phyloP scores from a whole-genome alignment of 2,797 vertebrate species.

The Oreochromis mossambicus region DNA sequence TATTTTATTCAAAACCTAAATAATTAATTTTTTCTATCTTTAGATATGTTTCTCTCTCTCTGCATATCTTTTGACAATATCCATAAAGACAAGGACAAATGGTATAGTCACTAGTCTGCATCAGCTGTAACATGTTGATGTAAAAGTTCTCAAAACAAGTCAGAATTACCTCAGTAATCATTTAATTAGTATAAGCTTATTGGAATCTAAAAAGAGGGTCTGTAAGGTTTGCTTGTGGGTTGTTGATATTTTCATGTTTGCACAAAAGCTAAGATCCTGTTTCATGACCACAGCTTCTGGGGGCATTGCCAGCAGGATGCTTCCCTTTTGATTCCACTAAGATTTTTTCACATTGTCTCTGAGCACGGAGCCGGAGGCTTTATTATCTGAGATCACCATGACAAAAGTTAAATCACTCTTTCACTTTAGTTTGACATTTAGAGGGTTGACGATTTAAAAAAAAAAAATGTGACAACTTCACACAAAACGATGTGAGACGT shows the following conservation, averaged over 20 bases:
- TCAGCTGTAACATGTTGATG: background rate
- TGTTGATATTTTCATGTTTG: background rate
- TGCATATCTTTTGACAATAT: background rate
- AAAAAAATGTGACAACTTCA: background rate
- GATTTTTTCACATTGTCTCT: background rate
- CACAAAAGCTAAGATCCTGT: background rate
- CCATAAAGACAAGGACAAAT: background rate
- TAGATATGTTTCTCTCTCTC: background rate
- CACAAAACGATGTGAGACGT: background rate
- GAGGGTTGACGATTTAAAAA: fast-evolving
- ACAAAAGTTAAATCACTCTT: conserved; percentile 14
- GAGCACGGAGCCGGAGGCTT: background rate
- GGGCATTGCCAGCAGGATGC: background rate
- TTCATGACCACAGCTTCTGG: background rate
- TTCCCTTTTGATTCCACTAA: background rate
- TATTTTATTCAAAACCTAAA: background rate
- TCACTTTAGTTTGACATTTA: conserved; percentile 34
- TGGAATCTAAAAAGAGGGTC: background rate
- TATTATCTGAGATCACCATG: background rate
- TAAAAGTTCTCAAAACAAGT: background rate
- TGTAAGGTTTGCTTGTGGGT: background rate
- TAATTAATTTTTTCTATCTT: background rate
- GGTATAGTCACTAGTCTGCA: background rate
- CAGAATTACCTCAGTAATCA: background rate
- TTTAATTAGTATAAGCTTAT: background rate